Evolutionary conservation across 1,140 invertebrate species (phyloP), one percentile per base, ranked within the genome.

Genomic region (Panagrolaimus sp.): DNA sequence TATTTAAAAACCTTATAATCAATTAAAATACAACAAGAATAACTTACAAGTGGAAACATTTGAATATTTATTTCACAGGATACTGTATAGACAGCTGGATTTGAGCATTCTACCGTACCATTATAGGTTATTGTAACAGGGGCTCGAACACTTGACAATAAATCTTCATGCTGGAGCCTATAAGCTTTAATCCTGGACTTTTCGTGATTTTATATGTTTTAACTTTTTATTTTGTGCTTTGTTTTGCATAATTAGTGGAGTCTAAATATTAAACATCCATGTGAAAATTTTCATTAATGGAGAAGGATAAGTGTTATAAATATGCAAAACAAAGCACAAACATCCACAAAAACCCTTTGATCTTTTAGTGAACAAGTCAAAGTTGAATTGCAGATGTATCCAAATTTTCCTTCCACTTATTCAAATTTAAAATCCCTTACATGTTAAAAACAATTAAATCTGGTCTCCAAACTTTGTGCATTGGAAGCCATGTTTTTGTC

Each of bases 371-470:
- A 38, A n/a, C n/a, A n/a, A n/a, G n/a, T 38, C 32, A 38, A 38
- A 38, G 32, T 7, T 7, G n/a, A 38, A 4, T 38, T 38, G 32
- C 32, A 38, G 32, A 38, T 38, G n/a, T 38, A 38, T 4, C 7
- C 32, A 38, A 38, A 38, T 38, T 7, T 7, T 7, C 32, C 32
- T 38, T 4, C 2, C 32, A 38, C 7, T 38, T 7, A 4, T 2
- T 38, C 32, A 38, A 38, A 38, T 38, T 38, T 38, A 4, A 38
- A 38, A 2, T 7, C 32, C 2, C 75, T 83, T 73, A 84, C 83
- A 83, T 79, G 65, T 83, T 83, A 48, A 83, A 80, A 15, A 84
- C 73, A 24, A 83, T 84, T 38, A 83, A 70, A 74, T 84, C 83
- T 1, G 83, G 82, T 17, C 71, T 67, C 83, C 83, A 84, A 17